These are phyloP conservation scores for Phataginus tricuspis DNA, from an alignment of 2,797 vertebrate species.

Conservation along the genomic window DNA sequence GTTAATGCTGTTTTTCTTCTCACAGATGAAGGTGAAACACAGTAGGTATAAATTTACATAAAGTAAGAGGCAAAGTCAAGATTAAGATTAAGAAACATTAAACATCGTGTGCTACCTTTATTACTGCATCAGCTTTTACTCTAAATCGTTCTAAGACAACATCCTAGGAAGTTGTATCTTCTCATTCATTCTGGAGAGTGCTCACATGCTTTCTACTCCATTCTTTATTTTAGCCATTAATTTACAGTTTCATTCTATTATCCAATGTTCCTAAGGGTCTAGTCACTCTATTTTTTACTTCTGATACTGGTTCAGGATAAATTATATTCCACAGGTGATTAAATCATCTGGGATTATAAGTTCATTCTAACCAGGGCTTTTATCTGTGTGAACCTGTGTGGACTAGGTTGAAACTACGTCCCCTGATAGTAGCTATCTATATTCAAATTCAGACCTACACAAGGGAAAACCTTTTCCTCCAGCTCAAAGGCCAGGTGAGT, in stretches of 20 bases:
- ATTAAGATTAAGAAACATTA: not conserved
- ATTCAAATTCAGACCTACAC: not conserved
- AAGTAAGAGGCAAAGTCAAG: not conserved
- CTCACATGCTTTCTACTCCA: not conserved
- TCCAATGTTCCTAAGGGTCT: not conserved
- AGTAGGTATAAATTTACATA: not conserved
- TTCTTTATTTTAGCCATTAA: not conserved
- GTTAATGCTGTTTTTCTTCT: not conserved
- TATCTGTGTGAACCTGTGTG: not conserved
- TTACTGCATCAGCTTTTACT: not conserved
- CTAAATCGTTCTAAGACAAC: not conserved
- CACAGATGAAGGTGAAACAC: not conserved
- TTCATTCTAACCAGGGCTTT: slow-evolving; percentile 14
- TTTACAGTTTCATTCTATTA: not conserved
- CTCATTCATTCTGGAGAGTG: not conserved
- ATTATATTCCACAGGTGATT: not conserved
- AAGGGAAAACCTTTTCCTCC: not conserved
- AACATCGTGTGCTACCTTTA: not conserved
- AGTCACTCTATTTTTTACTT: not conserved
- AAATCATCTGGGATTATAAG: not conserved
- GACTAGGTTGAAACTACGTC: not conserved
- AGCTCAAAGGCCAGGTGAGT: not conserved
- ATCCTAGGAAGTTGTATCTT: not conserved
- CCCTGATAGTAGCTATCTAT: not conserved
- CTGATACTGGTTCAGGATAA: not conserved